Conservation (phyloP, 2,888 invertebrate species). For the Scaptomyza reducta region DNA sequence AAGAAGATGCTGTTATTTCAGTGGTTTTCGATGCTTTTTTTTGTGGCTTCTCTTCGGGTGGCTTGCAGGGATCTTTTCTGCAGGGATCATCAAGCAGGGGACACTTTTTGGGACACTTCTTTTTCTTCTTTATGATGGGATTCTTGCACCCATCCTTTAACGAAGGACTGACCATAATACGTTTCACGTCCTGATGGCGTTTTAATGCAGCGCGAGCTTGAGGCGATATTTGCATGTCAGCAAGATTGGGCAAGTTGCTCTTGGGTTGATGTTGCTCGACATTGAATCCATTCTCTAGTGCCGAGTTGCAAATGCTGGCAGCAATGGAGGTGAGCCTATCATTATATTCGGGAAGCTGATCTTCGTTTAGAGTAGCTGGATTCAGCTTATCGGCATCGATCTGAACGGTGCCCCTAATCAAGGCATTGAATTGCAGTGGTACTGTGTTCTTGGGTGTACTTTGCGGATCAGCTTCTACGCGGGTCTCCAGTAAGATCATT, state of each 20-base stretch:
- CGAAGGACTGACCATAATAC: constrained; percentile 29
- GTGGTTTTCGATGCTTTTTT: constrained; percentile 18
- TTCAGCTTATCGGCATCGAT: constrained; percentile 69
- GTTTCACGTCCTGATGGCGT: constrained; percentile 43
- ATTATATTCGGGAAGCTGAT: constrained; percentile 67
- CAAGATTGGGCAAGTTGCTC: background rate
- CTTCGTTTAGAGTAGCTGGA: constrained; percentile 36
- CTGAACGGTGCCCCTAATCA: constrained; percentile 69
- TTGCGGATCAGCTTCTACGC: constrained; percentile 45
- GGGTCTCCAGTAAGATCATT: constrained; percentile 56
- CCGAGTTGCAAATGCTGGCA: constrained; percentile 76
- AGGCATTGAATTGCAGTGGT: constrained; percentile 74
- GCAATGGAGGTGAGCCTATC: constrained; percentile 76
- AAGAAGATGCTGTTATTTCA: constrained; percentile 31
- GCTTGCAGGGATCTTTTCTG: constrained; percentile 53
- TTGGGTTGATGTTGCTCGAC: constrained; percentile 18
- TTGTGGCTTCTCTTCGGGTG: constrained; percentile 16
- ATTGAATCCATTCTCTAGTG: constrained; percentile 66
- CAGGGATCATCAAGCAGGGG: constrained; percentile 58
- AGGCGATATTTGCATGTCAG: background rate
- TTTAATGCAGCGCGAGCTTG: constrained; percentile 42
- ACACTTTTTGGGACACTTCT: constrained; percentile 65
- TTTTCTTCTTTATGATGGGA: constrained; percentile 62
- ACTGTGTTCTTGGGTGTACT: constrained; percentile 28
- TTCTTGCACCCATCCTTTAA: constrained; percentile 64